phyloP scores from a whole-genome alignment of 2,797 vertebrate genomes.

The Myripristis murdjan region DNA sequence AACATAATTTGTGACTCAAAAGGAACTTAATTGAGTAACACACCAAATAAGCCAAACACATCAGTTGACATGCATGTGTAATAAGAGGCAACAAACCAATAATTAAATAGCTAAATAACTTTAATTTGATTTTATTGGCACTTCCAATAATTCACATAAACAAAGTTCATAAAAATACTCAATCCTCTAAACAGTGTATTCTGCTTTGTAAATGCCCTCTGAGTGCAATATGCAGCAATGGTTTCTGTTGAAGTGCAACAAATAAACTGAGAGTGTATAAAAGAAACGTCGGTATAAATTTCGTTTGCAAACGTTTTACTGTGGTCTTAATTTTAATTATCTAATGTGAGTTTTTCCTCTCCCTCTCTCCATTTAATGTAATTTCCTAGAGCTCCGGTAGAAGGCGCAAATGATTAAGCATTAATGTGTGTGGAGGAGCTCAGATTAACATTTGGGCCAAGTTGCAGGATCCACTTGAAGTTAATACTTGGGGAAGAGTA shows the following conservation, averaged over 20 bases:
- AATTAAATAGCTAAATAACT: neutral
- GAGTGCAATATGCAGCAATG: neutral
- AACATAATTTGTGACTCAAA: too few species aligned
- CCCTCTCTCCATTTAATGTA: slow-evolving; percentile 67
- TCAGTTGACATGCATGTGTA: neutral
- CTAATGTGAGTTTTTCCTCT: slow-evolving; percentile 7
- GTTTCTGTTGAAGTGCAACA: neutral
- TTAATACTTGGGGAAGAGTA: slow-evolving; percentile 43
- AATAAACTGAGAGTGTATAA: neutral
- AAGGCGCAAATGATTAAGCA: slow-evolving; percentile 94
- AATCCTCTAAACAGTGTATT: neutral
- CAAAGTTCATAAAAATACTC: neutral
- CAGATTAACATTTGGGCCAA: slow-evolving; percentile 56
- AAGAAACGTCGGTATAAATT: neutral
- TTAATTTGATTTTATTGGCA: slow-evolving; percentile 36
- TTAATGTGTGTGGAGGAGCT: slow-evolving; percentile 71
- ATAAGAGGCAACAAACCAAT: slow-evolving; percentile 23
- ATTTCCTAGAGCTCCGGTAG: slow-evolving; percentile 89
- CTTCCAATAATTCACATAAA: slow-evolving; percentile 15
- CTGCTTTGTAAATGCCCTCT: neutral
- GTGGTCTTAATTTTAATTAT: slow-evolving; percentile 11
- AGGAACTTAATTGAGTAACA: neutral
- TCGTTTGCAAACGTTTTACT: neutral
- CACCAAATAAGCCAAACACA: neutral
- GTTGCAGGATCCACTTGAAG: slow-evolving; percentile 40